Percentiles rank a stretch among this genome's conserved stretches.
These are phyloP conservation scores for Ianthella basta DNA, from an alignment of 37 sponge, comb jelly and placozoan genomes.

Conservation along the genomic window DNA sequence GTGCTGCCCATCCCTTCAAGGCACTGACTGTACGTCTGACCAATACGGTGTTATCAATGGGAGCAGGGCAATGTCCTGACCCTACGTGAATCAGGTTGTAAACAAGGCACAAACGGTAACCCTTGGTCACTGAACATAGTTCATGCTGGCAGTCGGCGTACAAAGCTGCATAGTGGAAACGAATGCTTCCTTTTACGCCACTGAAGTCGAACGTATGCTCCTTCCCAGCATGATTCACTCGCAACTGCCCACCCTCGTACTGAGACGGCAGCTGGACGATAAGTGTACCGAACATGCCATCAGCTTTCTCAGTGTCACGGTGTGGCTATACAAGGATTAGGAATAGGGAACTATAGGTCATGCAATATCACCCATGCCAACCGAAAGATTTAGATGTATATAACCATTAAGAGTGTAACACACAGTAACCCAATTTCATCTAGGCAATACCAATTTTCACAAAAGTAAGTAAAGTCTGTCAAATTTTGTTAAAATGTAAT, in stretches of 20 bases:
- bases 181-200: background rate
- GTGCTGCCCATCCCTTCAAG: constrained; percentile 30
- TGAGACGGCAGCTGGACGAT: constrained; percentile 31
- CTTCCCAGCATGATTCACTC: constrained; percentile 2
- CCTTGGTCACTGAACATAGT: constrained; percentile 22
- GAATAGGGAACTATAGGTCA: too few species aligned
- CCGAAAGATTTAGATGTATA: too few species aligned
- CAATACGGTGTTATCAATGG: background rate
- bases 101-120: constrained; percentile 45
- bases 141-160: constrained; percentile 43
- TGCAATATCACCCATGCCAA: constrained; percentile 72
- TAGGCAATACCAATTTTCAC: too few species aligned
- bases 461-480: too few species aligned
- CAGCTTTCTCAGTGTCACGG: constrained; percentile 37
- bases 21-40: background rate
- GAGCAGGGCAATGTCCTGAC: constrained; percentile 8
- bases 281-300: constrained; percentile 36
- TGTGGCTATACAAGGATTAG: constrained; percentile 21
- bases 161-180: constrained; percentile 19
- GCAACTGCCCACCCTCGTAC: constrained; percentile 32
- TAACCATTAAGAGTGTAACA: too few species aligned
- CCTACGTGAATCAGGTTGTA: constrained; percentile 46
- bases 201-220: background rate
- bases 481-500: too few species aligned
- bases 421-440: too few species aligned